phyloP scores from a whole-genome alignment of 2,888 invertebrate genomes.

The Polyploca ridens region DNA sequence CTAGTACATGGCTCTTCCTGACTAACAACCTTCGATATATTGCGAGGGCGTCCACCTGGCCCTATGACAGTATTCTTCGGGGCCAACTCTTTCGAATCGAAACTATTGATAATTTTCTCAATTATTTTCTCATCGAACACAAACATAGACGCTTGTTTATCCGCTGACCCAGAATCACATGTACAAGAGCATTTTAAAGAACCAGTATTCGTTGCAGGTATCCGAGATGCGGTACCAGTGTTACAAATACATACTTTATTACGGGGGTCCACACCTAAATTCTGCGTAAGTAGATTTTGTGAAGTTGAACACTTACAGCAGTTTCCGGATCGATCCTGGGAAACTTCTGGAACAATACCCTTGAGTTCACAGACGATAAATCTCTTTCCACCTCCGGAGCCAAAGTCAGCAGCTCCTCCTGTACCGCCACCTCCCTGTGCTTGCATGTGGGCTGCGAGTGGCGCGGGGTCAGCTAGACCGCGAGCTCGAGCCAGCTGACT shows the following conservation, averaged over 20 bases:
- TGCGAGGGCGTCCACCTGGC: slow-evolving; percentile 50
- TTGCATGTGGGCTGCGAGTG: slow-evolving; percentile 60
- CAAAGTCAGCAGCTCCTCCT: slow-evolving; percentile 39
- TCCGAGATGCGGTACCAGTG: slow-evolving; percentile 19
- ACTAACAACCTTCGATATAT: slow-evolving; percentile 35
- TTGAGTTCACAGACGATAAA: slow-evolving; percentile 80
- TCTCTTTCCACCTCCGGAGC: slow-evolving; percentile 59
- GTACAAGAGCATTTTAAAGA: slow-evolving; percentile 41
- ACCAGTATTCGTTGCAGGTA: slow-evolving; percentile 18
- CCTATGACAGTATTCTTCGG: slow-evolving; percentile 37
- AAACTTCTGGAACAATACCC: slow-evolving; percentile 59
- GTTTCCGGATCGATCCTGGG: slow-evolving; percentile 53
- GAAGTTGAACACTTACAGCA: slow-evolving; percentile 71
- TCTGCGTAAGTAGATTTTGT: slow-evolving; percentile 29
- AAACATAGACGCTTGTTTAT: slow-evolving; percentile 44
- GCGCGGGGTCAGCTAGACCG: slow-evolving; percentile 69
- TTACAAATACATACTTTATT: slow-evolving; percentile 33
- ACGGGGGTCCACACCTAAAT: slow-evolving; percentile 18
- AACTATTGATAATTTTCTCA: slow-evolving; percentile 51
- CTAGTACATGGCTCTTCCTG: slow-evolving; percentile 66
- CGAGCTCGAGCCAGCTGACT: slow-evolving; percentile 78
- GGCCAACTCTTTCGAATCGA: slow-evolving; percentile 53
- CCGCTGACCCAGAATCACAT: slow-evolving; percentile 27
- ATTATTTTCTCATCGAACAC: slow-evolving; percentile 60
- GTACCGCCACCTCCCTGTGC: slow-evolving; percentile 49